Percentiles rank a stretch among this genome's conserved stretches.
Conservation (phyloP, 2,113 vertebrate genomes). For the Thermophis baileyi region DNA sequence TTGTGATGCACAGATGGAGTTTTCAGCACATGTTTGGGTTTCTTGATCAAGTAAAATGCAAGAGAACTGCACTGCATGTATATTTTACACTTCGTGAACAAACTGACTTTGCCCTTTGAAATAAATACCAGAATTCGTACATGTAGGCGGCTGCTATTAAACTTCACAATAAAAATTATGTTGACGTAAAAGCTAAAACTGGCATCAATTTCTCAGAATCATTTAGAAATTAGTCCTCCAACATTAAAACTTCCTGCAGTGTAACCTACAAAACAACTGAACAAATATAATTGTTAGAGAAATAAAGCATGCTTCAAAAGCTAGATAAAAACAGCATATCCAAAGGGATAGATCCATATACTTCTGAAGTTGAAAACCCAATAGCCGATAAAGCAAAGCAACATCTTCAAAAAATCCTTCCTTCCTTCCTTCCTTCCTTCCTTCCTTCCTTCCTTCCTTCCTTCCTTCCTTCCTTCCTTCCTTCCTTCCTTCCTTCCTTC, state of each 20-base stretch:
- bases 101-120: not conserved
- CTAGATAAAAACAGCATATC: not conserved
- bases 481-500: not conserved
- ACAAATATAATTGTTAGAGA: not conserved
- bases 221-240: not conserved
- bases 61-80: not conserved
- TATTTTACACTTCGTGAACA: not conserved
- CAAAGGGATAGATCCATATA: not conserved
- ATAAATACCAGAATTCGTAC: not conserved
- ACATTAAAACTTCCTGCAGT: constrained; percentile 13
- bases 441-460: no score
- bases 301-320: not conserved
- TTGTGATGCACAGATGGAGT: not conserved
- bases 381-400: not conserved
- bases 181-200: not conserved
- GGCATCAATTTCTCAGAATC: not conserved
- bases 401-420: not conserved
- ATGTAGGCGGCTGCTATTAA: not conserved
- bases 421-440: not conserved
- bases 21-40: not conserved
- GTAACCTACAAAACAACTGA: not conserved
- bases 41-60: not conserved
- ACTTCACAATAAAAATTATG: constrained; percentile 2
- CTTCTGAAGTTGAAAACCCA: constrained; percentile 1
- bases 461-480: not conserved